These are phyloP conservation scores for Armadillidium nasatum DNA, from an alignment of 1,140 invertebrate species.

Conservation along the genomic window DNA sequence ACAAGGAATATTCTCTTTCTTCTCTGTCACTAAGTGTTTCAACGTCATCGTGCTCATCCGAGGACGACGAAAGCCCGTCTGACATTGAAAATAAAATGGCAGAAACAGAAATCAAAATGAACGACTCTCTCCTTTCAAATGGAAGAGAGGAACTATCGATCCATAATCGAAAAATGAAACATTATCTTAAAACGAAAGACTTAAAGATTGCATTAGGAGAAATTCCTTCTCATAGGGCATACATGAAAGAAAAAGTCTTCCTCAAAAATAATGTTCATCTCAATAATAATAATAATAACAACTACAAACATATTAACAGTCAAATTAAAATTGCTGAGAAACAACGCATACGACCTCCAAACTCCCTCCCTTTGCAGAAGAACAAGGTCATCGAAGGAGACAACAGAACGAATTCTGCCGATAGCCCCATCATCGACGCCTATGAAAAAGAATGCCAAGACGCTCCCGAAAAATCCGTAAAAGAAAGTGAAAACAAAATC, in stretches of 20 bases:
- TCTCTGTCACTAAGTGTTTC: not conserved
- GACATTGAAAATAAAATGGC: constrained; percentile 41
- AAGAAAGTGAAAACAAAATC: constrained; percentile 48
- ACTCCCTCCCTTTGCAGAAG: constrained; percentile 14
- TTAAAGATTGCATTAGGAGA: constrained; percentile 25
- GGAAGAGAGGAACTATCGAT: constrained; percentile 45
- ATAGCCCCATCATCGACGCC: constrained; percentile 41
- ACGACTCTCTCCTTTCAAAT: constrained; percentile 48
- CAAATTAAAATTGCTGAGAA: not conserved
- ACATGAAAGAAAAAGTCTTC: not conserved
- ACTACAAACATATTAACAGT: constrained; percentile 23
- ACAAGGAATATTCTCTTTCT: not conserved
- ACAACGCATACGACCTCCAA: not conserved
- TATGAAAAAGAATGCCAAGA: constrained; percentile 42
- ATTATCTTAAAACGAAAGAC: constrained; percentile 37
- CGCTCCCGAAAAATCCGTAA: constrained; percentile 48
- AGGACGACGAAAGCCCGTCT: constrained; percentile 49
- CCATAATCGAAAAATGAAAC: constrained; percentile 34
- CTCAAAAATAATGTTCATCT: constrained; percentile 18
- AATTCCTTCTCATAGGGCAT: not conserved
- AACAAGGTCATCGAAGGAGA: constrained; percentile 21
- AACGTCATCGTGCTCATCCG: constrained; percentile 22
- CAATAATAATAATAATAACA: constrained; percentile 23
- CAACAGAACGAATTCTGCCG: constrained; percentile 24
- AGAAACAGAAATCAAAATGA: constrained; percentile 45